Percentiles rank a stretch among this genome's conserved stretches.
Evolutionary conservation across 2,797 vertebrate species (phyloP).

Genomic region (Diplodus sargus): DNA sequence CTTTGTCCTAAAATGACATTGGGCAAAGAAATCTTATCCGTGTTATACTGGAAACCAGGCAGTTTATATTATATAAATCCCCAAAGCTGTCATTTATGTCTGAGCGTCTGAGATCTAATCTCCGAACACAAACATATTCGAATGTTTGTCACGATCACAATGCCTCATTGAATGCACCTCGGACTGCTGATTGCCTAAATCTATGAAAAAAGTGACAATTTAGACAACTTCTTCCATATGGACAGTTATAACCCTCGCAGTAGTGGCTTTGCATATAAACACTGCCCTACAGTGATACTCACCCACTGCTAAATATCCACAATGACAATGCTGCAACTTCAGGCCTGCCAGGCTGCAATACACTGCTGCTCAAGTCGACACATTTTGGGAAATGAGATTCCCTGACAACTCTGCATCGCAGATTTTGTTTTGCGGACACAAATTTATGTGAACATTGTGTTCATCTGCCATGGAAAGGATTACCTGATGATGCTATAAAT

Average conservation of each 20-base stretch:
- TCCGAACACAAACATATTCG: slow-evolving; percentile 25
- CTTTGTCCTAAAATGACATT: not conserved
- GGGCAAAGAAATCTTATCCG: not conserved
- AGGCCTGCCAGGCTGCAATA: slow-evolving; percentile 35
- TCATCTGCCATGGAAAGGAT: slow-evolving; percentile 57
- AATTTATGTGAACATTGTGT: slow-evolving; percentile 56
- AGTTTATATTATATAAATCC: not conserved
- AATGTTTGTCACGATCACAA: slow-evolving; percentile 12
- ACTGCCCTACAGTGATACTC: slow-evolving; percentile 49
- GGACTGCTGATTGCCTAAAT: slow-evolving; percentile 22
- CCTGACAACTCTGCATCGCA: slow-evolving; percentile 54
- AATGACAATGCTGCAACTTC: slow-evolving; percentile 10
- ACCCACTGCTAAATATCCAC: slow-evolving; percentile 33
- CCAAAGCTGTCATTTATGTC: slow-evolving; percentile 7
- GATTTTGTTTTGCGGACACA: slow-evolving; percentile 62
- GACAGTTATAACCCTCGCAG: slow-evolving; percentile 40
- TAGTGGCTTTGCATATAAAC: slow-evolving; percentile 43
- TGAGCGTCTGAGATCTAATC: not conserved
- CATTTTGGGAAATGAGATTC: slow-evolving; percentile 56
- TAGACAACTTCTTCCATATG: slow-evolving; percentile 37
- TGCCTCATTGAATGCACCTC: slow-evolving; percentile 20
- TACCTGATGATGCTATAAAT: slow-evolving; percentile 64
- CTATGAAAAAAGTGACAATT: slow-evolving; percentile 37
- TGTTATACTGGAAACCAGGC: not conserved
- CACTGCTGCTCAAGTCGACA: slow-evolving; percentile 50